phyloP scores from a whole-genome alignment of 2,888 invertebrate species.

The Nomada goodeniana region DNA sequence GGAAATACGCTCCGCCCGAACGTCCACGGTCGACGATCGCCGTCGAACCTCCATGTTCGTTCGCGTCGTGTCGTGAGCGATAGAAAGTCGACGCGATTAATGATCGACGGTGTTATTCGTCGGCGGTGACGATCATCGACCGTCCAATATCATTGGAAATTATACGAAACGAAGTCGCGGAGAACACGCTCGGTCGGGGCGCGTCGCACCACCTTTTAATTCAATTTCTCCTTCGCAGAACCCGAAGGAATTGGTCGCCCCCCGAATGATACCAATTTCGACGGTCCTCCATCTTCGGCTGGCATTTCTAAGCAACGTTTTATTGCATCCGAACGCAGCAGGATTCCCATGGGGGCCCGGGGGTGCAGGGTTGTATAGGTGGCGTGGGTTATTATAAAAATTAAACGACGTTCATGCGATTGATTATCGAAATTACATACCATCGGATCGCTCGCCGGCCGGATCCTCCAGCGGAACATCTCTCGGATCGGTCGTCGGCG shows the following conservation, averaged over 20 bases:
- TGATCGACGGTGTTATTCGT: too few species aligned
- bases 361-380: slow-evolving; percentile 50
- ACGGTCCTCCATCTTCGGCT: not conserved
- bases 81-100: too few species aligned
- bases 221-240: slow-evolving; percentile 12
- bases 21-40: too few species aligned
- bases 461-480: slow-evolving; percentile 42
- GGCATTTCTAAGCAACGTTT: slow-evolving; percentile 9
- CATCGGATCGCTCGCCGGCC: slow-evolving; percentile 57
- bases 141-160: too few species aligned
- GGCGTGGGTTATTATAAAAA: slow-evolving; percentile 82
- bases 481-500: slow-evolving; percentile 12
- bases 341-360: slow-evolving; percentile 70
- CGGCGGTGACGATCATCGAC: too few species aligned
- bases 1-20: too few species aligned
- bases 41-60: too few species aligned
- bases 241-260: not conserved
- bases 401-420: slow-evolving; percentile 84
- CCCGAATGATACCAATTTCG: slow-evolving; percentile 40
- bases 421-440: slow-evolving; percentile 84
- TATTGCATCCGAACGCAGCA: slow-evolving; percentile 5
- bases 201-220: too few species aligned
- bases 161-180: too few species aligned
- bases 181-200: too few species aligned
- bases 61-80: too few species aligned